Conservation (phyloP, 2,888 invertebrate species). For the Idaea aversata region DNA sequence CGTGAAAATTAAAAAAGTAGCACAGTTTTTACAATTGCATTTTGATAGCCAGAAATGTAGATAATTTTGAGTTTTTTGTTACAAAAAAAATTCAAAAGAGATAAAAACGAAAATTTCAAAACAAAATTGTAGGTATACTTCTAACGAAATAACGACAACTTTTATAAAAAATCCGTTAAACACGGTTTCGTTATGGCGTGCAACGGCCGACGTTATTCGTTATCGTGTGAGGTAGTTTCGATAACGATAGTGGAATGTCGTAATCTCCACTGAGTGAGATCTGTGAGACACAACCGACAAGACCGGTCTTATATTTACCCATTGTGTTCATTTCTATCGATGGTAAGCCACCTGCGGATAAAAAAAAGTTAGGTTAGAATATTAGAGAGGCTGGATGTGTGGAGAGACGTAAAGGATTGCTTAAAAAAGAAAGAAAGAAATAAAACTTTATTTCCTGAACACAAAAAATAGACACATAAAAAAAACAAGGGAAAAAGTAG, state of each 20-base stretch:
- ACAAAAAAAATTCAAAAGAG: not conserved
- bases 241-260: conserved; percentile 85
- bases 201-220: conserved; percentile 76
- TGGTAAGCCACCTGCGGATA: conserved; percentile 87
- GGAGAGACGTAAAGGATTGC: too few species aligned
- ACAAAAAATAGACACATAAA: too few species aligned
- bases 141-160: not conserved
- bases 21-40: not conserved
- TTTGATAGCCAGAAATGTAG: not conserved
- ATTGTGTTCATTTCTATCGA: conserved; percentile 86
- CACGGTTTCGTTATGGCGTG: conserved; percentile 51
- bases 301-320: conserved; percentile 86
- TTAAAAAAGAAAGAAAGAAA: too few species aligned
- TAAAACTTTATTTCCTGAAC: too few species aligned
- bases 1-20: not conserved
- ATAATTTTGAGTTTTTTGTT: not conserved
- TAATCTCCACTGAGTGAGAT: conserved; percentile 90
- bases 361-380: conserved; percentile 18
- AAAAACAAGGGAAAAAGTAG: too few species aligned
- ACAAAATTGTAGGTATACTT: not conserved
- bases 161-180: not conserved
- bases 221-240: conserved; percentile 82
- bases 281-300: conserved; percentile 91
- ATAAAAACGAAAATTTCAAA: not conserved
- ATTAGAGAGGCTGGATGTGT: not conserved